Evolutionary conservation across 1,140 invertebrate species (phyloP), one percentile per base, ranked within the genome.

Genomic region (Ridgeia piscesae): DNA sequence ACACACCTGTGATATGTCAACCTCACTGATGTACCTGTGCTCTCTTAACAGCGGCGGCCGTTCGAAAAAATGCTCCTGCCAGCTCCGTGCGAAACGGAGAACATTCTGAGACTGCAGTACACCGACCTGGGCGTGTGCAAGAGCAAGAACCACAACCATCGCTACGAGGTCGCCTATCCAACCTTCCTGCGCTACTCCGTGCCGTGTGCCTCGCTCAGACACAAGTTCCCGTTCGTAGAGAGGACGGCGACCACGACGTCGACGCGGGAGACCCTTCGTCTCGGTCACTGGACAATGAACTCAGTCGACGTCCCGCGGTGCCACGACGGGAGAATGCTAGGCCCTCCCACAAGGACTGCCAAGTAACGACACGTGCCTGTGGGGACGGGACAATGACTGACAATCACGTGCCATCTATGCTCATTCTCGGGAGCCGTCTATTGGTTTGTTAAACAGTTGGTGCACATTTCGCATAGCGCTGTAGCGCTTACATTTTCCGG

Each of bases 181-280:
- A 27, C 48, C 58, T 77, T 77, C 58, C 4, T 77, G 58, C 58
- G 58, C 8, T 77, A 77, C 58, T 92, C 50, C 0, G 14, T 92
- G 33, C 17, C 50, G 48, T 89, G 77, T 6, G 14, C 33, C 0
- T 21, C 88, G 11, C 89, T 91, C 89, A 42, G 17, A 17, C 89
- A 91, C 17, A 17, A 35, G 89, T 91, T 35, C 21, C 89, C 89
- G 11, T 91, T 91, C 35, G 89, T 91, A 6, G 35, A 91, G 89
- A 91, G 89, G 8, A 91, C 11, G 35, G 14, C 14, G 89, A 17
- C 11, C 9, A 31, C 21, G 34, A n/a, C 4, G 11, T 91, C 89
- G 89, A 91, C 89, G 89, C 14, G 35, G 35, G 89, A 91, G 89
- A 91, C 89, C 4, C 89, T 91, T n/a, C 34, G 34, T n/a, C 35